phyloP scores from a whole-genome alignment of 2,113 vertebrate species.

The Archilochus colubris region DNA sequence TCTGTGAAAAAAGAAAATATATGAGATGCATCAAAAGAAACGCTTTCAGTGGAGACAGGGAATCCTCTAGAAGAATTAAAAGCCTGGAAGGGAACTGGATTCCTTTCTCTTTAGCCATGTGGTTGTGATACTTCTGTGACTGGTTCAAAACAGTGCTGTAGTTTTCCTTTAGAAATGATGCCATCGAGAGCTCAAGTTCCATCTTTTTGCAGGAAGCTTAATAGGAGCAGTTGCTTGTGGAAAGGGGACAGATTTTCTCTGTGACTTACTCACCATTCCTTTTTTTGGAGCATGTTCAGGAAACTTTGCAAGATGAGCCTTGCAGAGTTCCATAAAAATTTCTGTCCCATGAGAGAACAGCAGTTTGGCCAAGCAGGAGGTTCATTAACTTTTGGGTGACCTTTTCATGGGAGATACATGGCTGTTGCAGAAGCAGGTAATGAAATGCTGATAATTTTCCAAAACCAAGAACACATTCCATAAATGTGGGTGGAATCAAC shows the following conservation, averaged over 20 bases:
- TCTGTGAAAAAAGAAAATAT: neutral
- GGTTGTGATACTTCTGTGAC: neutral
- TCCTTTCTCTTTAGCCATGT: neutral
- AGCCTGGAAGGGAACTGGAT: neutral
- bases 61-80: neutral
- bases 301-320: constrained; percentile 47
- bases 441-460: constrained; percentile 55
- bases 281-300: constrained; percentile 1
- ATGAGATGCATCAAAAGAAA: neutral
- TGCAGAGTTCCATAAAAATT: constrained; percentile 35
- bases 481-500: constrained; percentile 47
- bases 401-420: constrained; percentile 52
- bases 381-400: constrained; percentile 66
- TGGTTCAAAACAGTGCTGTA: neutral
- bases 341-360: constrained; percentile 23
- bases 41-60: neutral
- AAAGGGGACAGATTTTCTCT: neutral
- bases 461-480: constrained; percentile 34
- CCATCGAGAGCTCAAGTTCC: neutral
- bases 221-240: neutral
- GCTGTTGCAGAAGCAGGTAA: constrained; percentile 46
- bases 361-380: constrained; percentile 43
- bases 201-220: neutral
- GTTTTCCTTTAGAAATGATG: neutral
- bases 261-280: neutral